These are phyloP conservation scores for Drosophila sordidapex DNA, from an alignment of 2,888 invertebrate genomes.

Conservation along the genomic window DNA sequence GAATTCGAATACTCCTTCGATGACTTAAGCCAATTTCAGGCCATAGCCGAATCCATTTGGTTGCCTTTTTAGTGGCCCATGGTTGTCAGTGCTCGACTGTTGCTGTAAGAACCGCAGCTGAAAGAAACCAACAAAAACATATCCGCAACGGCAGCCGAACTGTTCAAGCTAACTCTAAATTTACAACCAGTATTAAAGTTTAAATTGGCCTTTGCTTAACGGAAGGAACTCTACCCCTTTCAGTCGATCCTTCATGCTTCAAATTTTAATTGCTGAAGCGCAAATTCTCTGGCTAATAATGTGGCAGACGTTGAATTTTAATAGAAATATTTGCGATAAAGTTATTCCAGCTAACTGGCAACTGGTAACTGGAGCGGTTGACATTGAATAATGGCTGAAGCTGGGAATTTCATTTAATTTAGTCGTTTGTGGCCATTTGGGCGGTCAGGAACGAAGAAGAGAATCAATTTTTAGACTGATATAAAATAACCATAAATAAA, in stretches of 20 bases:
- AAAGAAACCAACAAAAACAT: slow-evolving; percentile 2
- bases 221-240: not conserved
- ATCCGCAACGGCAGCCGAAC: slow-evolving; percentile 12
- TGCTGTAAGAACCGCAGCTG: slow-evolving; percentile 10
- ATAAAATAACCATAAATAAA: not conserved
- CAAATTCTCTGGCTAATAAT: slow-evolving; percentile 47
- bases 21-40: slow-evolving; percentile 58
- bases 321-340: slow-evolving; percentile 47
- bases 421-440: slow-evolving; percentile 5
- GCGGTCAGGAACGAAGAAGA: not conserved
- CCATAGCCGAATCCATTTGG: slow-evolving; percentile 43
- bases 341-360: slow-evolving; percentile 38
- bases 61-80: slow-evolving; percentile 18
- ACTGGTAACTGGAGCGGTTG: slow-evolving; percentile 37
- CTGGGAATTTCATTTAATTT: slow-evolving; percentile 35
- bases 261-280: not conserved
- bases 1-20: slow-evolving; percentile 11
- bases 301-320: slow-evolving; percentile 48
- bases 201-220: not conserved
- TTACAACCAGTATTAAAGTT: slow-evolving; percentile 25
- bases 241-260: not conserved
- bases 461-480: not conserved
- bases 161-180: slow-evolving; percentile 5
- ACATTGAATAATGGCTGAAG: slow-evolving; percentile 43
- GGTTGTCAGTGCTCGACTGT: slow-evolving; percentile 21